These are phyloP conservation scores for Fistularia tabacaria DNA, from an alignment of 2,797 vertebrate species.

Conservation along the genomic window DNA sequence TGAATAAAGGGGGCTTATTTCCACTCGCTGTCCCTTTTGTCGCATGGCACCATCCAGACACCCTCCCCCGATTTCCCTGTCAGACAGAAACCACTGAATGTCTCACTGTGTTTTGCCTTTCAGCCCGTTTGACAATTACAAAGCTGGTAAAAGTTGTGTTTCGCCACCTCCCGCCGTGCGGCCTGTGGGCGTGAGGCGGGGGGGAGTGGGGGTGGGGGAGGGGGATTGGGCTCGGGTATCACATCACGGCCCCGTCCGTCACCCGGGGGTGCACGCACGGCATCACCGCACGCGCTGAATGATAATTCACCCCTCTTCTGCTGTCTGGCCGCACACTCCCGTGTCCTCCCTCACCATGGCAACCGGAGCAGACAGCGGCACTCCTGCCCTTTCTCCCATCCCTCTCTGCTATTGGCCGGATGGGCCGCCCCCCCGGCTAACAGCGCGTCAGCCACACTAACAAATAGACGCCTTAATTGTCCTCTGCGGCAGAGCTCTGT, in stretches of 20 bases:
- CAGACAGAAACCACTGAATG: neutral
- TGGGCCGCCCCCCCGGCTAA: conserved; percentile 17
- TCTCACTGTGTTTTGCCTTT: neutral
- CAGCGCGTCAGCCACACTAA: no score
- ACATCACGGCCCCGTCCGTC: no score
- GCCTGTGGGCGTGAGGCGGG: no score
- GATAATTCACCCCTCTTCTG: conserved; percentile 46
- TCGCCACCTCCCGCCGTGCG: no score
- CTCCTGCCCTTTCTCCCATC: conserved; percentile 36
- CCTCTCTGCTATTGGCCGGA: conserved; percentile 20
- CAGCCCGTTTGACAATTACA: no score
- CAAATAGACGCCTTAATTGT: conserved; percentile 20
- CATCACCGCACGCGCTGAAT: conserved; percentile 44
- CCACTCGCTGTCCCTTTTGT: conserved; percentile 43
- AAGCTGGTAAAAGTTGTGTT: no score
- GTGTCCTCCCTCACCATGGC: conserved; percentile 53
- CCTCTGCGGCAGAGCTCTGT: conserved; percentile 2
- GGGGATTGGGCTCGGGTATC: no score
- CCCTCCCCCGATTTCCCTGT: neutral
- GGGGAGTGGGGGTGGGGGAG: no score
- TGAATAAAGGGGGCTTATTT: conserved; percentile 85
- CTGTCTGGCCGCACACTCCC: conserved; percentile 22
- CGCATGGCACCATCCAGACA: neutral
- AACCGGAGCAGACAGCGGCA: conserved; percentile 41
- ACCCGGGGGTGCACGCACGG: conserved; percentile 22